Base-by-base conservation (phyloP, 2,888 invertebrate genomes). In the Neoaliturus tenellus region DNA sequence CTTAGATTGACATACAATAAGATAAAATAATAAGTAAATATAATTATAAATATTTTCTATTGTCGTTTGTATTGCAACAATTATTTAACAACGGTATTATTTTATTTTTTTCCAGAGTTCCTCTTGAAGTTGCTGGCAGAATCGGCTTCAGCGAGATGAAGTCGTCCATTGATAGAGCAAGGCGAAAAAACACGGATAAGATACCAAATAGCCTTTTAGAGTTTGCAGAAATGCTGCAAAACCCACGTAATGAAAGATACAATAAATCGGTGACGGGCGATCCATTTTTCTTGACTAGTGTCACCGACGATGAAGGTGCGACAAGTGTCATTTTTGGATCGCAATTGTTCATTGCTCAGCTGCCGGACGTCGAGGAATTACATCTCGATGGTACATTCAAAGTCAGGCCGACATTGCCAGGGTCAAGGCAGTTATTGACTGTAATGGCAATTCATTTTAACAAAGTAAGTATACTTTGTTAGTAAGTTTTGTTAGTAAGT, bases 351-450 rank as follows among this genome's bases (percentile, higher is more conserved):
- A 4, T 51, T 23, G 20, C n/a, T 2, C 51, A 23, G 5, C 3
- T 51, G 10, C 4, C n/a, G 8, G 23, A 28, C 0, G 78, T 25
- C 0, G 31, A 44, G n/a, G 78, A 78, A 51, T 20, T 78, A 4
- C 78, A 78, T 14, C 1, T 78, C 25, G 78, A 78, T 48, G 48
- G 78, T 12, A 78, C 78, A n/a, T 78, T 78, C 33, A 78, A 78
- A 23, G 78, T 78, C 48, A 20, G 48, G 5, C 78, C 48, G 0
- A 44, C 17, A 0, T n/a, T 78, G 3, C 78, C 78, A 12, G n/a
- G n/a, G 10, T 78, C 78, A 6, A n/a, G 48, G 3, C 78, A 78
- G 33, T 20, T 78, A 23, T 44, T 78, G 28, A 78, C 78, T 8
- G 78, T 78, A 17, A 78, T 78, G 48, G 20, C 78, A 39, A 78